Conservation (phyloP, 2,113 vertebrate genomes). For the Ibidorhyncha struthersii region DNA sequence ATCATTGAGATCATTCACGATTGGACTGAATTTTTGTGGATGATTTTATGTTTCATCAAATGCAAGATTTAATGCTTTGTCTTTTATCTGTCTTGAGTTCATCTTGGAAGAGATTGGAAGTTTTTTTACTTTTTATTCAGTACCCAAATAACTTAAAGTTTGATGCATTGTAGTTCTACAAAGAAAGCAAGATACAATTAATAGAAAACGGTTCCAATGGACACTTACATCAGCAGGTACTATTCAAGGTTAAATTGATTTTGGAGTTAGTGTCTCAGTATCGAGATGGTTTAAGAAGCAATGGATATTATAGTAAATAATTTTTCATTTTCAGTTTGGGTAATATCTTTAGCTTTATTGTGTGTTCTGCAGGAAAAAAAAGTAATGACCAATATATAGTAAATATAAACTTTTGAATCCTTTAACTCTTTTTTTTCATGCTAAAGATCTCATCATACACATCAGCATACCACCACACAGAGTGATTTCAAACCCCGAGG, state of each 20-base stretch:
- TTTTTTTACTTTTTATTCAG: not conserved
- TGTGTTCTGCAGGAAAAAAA: not conserved
- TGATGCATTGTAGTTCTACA: not conserved
- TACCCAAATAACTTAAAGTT: not conserved
- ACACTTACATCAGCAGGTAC: rapidly evolving
- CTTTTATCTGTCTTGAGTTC: not conserved
- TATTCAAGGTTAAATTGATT: not conserved
- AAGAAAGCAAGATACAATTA: not conserved
- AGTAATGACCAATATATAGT: not conserved
- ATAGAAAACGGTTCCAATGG: not conserved
- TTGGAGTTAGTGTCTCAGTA: not conserved
- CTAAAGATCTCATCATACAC: not conserved
- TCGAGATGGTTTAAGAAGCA: not conserved
- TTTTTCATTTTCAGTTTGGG: not conserved
- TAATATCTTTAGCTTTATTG: not conserved
- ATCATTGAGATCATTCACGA: constrained; percentile 10
- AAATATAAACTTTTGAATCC: not conserved
- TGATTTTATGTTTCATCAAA: not conserved
- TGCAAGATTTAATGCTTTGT: constrained; percentile 6
- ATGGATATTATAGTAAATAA: not conserved
- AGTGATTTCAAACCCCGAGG: not conserved
- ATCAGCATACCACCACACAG: not conserved
- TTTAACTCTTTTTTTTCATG: not conserved
- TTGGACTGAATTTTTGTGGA: not conserved
- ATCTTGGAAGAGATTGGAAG: not conserved